A percentile compares a stretch with the other conserved stretches of the same genome.
Evolutionary conservation across 2,113 vertebrate species (phyloP).

Genomic region (Tinamus guttatus): DNA sequence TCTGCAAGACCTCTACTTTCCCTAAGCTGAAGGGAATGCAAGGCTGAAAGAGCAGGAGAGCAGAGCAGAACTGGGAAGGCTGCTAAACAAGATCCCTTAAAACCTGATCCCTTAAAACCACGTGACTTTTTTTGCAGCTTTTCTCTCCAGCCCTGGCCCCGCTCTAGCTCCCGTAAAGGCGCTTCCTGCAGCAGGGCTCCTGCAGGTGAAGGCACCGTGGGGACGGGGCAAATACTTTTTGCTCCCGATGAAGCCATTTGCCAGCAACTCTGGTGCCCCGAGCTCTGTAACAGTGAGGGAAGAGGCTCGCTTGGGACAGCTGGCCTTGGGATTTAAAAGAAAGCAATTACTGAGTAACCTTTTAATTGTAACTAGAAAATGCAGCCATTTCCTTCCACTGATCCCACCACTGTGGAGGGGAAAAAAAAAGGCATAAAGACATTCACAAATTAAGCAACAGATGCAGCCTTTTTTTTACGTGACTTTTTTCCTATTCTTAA

Average conservation of each 20-base stretch:
- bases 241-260: not conserved
- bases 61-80: constrained; percentile 64
- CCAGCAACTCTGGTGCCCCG: constrained; percentile 11
- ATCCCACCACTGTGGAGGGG: not conserved
- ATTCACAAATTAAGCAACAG: constrained; percentile 61
- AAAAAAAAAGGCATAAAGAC: constrained; percentile 57
- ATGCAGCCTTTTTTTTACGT: constrained; percentile 59
- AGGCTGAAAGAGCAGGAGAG: constrained; percentile 43
- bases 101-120: not conserved
- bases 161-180: constrained; percentile 7
- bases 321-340: not conserved
- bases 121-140: no score
- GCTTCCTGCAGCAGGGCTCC: constrained; percentile 33
- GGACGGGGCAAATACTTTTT: constrained; percentile 1
- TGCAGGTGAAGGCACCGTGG: constrained; percentile 28
- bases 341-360: not conserved
- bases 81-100: constrained; percentile 57
- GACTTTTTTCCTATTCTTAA: constrained; percentile 74
- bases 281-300: not conserved
- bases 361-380: not conserved
- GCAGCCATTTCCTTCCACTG: not conserved
- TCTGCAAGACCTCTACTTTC: constrained; percentile 21
- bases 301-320: not conserved
- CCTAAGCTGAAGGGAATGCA: constrained; percentile 63
- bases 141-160: not conserved